Percentiles rank a stretch among this genome's conserved stretches.
Conservation (phyloP, 2,113 vertebrate species). For the Plestiodon gilberti region DNA sequence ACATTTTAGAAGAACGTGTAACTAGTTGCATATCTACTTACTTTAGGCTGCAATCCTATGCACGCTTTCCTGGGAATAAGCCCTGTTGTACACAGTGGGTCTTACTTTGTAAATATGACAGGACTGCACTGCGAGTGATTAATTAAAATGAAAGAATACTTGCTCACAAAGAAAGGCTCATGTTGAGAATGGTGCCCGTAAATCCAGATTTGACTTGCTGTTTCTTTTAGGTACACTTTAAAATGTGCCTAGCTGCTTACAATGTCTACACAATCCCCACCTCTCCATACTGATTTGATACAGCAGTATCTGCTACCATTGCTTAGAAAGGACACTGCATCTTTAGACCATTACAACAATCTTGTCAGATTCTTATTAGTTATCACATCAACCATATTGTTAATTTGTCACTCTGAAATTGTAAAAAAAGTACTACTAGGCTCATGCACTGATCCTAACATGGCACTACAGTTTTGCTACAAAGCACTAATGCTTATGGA, state of each 20-base stretch:
- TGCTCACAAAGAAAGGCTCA: background rate
- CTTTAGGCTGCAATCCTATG: background rate
- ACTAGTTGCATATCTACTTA: background rate
- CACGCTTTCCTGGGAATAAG: background rate
- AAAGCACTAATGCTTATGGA: constrained; percentile 95
- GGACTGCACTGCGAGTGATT: background rate
- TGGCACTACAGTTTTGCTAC: constrained; percentile 92
- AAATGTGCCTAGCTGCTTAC: background rate
- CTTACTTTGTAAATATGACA: background rate
- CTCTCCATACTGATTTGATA: constrained; percentile 48
- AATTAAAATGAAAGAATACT: background rate
- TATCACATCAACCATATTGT: constrained; percentile 71
- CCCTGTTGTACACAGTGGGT: background rate
- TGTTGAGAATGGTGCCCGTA: background rate
- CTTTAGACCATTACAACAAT: constrained; percentile 66
- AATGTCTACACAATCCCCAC: constrained; percentile 50
- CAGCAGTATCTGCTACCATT: constrained; percentile 64
- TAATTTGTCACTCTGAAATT: constrained; percentile 76
- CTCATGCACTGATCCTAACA: constrained; percentile 95
- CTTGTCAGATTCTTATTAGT: constrained; percentile 67
- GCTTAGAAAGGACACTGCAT: constrained; percentile 75
- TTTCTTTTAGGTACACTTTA: constrained; percentile 18
- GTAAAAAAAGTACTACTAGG: constrained; percentile 89
- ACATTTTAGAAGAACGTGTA: background rate
- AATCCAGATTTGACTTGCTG: background rate